phyloP scores from a whole-genome alignment of 2,888 invertebrate genomes.

The Odontomyia ornata region DNA sequence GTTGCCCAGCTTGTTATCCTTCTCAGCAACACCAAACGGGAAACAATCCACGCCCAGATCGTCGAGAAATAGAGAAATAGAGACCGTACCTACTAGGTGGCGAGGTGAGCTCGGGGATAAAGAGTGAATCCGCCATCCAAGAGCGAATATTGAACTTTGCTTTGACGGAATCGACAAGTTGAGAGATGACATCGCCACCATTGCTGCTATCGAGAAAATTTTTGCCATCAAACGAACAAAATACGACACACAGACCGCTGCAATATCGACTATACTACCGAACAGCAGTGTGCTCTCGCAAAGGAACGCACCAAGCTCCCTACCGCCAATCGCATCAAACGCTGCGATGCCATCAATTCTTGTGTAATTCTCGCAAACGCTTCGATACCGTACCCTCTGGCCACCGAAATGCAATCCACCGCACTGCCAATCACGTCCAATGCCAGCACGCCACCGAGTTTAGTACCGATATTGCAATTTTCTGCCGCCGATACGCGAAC shows the following conservation, averaged over 20 bases:
- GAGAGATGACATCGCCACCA: no score
- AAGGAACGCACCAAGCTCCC: neutral
- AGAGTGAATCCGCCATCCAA: no score
- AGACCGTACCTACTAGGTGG: no score
- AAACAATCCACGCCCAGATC: no score
- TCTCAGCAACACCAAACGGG: no score
- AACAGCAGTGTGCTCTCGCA: constrained; percentile 12
- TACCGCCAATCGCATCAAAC: constrained; percentile 9
- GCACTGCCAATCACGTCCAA: neutral
- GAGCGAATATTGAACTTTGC: no score
- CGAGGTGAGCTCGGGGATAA: no score
- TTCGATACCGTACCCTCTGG: constrained; percentile 44
- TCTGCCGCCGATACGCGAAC: constrained; percentile 12
- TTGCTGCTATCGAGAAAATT: constrained; percentile 42
- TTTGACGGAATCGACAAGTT: no score
- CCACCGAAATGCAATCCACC: constrained; percentile 55
- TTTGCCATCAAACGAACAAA: constrained; percentile 59
- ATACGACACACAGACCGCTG: constrained; percentile 53
- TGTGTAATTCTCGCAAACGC: constrained; percentile 1
- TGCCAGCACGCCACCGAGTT: neutral
- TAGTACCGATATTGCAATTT: constrained; percentile 4
- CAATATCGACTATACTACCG: neutral
- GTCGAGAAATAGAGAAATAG: no score
- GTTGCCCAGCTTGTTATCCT: no score
- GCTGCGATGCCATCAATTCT: neutral